Base-by-base conservation (phyloP, 1,140 invertebrate species). In the Euura saliciscinereae region DNA sequence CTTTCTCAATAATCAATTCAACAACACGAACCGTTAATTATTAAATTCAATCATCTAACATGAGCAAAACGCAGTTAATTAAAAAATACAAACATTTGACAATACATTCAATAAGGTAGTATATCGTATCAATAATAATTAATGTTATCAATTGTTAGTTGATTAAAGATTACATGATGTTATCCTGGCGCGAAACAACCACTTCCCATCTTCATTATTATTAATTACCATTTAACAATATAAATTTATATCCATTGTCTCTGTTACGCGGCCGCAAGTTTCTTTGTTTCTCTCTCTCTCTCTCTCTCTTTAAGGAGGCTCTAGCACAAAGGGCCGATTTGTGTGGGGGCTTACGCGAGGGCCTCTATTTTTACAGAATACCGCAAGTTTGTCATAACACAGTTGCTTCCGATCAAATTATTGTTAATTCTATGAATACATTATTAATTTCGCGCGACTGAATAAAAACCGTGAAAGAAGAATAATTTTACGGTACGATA, bases 11-110 rank as follows among this genome's bases (percentile, higher is more conserved):
- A 77, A 65, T 75, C 73, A 73, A 76, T 74, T 74, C 72, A 74
- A 75, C 76, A 77, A 77, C 73, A 69, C 72, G 73, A 77, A 77
- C 71, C 71, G 65, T 76, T 67, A 73, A 73, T 74, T 74, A 10
- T 13, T 10, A 10, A 28, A 44, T 67, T 67, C 51, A 59, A 59
- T 59, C 51, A 59, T 67, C 66, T 67, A 80, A 82, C 74, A 80
- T 78, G 78, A 82, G 79, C 78, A 80, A 82, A 82, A 79, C 73
- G 75, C 77, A 82, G 75, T 80, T 70, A 78, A 80, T 80, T 74
- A 76, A 80, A 78, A 77, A 80, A 78, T 82, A 81, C 75, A 80
- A 79, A 82, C 74, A 80, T 69, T 79, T 76, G 78, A 79, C 70
- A 79, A 80, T 79, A 75, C 74, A 78, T 70, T 64, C 65, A 73